Conservation (phyloP, 2,113 vertebrate genomes). For the Spermophilus dauricus region DNA sequence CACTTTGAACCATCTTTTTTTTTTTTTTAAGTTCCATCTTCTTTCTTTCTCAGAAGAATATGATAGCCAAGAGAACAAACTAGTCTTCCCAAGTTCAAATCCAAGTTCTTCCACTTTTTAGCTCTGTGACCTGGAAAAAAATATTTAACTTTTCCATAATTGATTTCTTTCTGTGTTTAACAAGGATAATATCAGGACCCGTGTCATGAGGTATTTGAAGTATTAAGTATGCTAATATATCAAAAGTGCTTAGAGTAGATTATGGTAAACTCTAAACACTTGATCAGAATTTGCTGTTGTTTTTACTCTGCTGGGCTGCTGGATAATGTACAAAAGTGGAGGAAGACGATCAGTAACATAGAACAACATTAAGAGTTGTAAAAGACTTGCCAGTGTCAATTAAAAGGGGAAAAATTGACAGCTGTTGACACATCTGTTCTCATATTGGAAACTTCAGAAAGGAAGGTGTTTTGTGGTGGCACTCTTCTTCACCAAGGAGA, state of each 20-base stretch:
- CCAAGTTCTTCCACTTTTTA: neutral
- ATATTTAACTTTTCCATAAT: neutral
- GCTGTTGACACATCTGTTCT: slow-evolving; percentile 62
- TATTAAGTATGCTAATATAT: neutral
- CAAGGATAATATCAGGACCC: neutral
- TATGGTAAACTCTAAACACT: neutral
- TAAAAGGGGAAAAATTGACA: neutral
- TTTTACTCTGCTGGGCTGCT: neutral
- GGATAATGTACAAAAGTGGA: neutral
- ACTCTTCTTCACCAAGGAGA: slow-evolving; percentile 70
- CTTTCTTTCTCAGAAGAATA: slow-evolving; percentile 41
- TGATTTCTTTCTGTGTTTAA: neutral
- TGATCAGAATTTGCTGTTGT: neutral
- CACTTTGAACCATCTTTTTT: neutral
- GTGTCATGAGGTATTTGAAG: neutral
- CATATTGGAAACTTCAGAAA: slow-evolving; percentile 47
- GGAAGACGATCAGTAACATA: neutral
- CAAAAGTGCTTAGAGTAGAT: neutral
- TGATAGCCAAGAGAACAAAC: neutral
- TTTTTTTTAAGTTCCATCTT: neutral
- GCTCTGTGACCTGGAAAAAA: neutral
- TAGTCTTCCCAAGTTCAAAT: neutral
- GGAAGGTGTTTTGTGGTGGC: slow-evolving; percentile 70
- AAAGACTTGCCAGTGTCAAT: neutral
- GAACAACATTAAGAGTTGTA: neutral